Conservation (phyloP, 2,113 vertebrate species). For the Andinoacara biseriatus region DNA sequence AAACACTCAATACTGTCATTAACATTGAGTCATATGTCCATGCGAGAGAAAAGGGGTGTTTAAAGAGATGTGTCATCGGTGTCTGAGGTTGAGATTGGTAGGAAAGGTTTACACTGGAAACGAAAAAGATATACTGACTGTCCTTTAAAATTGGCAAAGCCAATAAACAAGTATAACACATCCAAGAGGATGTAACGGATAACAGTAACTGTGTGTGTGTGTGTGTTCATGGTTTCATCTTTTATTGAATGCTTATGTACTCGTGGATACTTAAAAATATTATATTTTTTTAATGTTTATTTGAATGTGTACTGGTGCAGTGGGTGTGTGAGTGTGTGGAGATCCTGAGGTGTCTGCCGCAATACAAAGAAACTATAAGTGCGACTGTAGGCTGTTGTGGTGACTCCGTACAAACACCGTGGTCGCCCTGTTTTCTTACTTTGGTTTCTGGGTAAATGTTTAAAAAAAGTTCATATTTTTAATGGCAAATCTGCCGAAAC, state of each 20-base stretch:
- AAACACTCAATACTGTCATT: conserved; percentile 78
- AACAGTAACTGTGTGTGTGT: conserved; percentile 21
- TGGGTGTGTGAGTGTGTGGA: conserved; percentile 15
- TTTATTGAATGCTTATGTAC: conserved; percentile 16
- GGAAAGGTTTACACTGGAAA: conserved; percentile 61
- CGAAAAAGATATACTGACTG: conserved; percentile 56
- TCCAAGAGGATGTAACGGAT: conserved; percentile 64
- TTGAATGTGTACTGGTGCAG: conserved; percentile 26
- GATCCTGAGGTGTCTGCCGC: conserved; percentile 46
- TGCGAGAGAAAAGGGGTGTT: conserved; percentile 74
- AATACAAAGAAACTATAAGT: conserved; percentile 68
- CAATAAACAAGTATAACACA: conserved; percentile 60
- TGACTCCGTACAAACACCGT: conserved; percentile 76
- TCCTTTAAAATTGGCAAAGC: conserved; percentile 56
- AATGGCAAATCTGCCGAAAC: conserved; percentile 73
- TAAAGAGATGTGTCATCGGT: conserved; percentile 74
- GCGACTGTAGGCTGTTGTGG: conserved; percentile 74
- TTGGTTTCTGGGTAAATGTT: conserved; percentile 76
- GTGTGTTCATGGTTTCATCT: conserved; percentile 26
- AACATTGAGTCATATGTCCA: conserved; percentile 80
- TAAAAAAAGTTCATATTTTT: conserved; percentile 82
- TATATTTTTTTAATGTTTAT: conserved; percentile 23
- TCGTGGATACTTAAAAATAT: conserved; percentile 53
- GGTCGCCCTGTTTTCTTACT: conserved; percentile 81
- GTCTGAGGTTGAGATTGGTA: conserved; percentile 68